Base-by-base conservation (phyloP, 1,140 invertebrate genomes). In the Cyrtorhinus lividipennis region DNA sequence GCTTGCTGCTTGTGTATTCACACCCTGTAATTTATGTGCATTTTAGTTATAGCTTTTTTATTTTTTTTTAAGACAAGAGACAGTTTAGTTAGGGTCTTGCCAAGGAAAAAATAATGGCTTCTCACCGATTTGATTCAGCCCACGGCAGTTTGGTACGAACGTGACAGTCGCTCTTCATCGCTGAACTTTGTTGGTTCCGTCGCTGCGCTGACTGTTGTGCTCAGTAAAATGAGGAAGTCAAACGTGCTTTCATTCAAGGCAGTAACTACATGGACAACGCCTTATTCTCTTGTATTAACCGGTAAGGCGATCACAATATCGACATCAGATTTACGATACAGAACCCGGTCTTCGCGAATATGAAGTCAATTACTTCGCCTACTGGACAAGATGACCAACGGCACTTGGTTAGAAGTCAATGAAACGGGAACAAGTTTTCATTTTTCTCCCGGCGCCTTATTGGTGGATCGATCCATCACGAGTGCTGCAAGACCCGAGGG, bases 301-400 rank as follows among this genome's bases (percentile, higher is more conserved):
- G 90, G 92, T 1, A 90, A 90, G 76, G 79, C 92, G 1, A 79
- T 99, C 1, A 83, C 80, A 75, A 90, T 99, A 64, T 83, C 80
- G 66, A 92, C 62, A 97, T 99, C 67, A 79, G 95, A 65, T 78
- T 80, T 18, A 78, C 56, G 84, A 92, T 66, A 83, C 88, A 70
- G 83, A 91, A 72, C 93, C 93, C 38, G 95, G 95, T 20, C 71
- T 75, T 71, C 72, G 75, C 82, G 94, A 96, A 72, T 93, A 85
- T 74, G 95, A 98, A 83, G 84, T 93, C 1, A 95, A 83, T 78
- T 98, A 58, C 83, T 98, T 56, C 79, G 90, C 45, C 72, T 99
- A 18, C 68, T 99, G 56, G 92, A 97, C 68, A 93, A 92, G 77
- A 75, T 98, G 10, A 95, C 93, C 23, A 98, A 98, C 79, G 95